phyloP scores from a whole-genome alignment of 2,113 vertebrate genomes.

The Halichoeres trimaculatus region DNA sequence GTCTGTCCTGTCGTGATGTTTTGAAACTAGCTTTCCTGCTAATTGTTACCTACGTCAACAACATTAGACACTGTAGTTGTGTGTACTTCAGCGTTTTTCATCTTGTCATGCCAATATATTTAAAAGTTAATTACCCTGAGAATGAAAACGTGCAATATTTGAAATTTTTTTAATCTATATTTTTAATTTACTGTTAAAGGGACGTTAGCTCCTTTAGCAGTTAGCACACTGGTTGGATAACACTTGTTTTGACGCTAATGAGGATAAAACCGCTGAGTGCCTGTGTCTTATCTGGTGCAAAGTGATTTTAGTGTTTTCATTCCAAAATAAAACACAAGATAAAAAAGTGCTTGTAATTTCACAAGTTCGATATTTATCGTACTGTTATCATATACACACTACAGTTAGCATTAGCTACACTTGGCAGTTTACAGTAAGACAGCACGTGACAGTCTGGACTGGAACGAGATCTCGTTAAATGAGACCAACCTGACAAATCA shows the following conservation, averaged over 20 bases:
- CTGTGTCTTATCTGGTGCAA: background rate
- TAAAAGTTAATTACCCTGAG: background rate
- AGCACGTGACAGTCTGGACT: conserved; percentile 30
- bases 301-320: background rate
- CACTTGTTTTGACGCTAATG: conserved; percentile 32
- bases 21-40: conserved; percentile 46
- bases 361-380: background rate
- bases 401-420: conserved; percentile 30
- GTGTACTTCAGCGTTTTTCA: background rate
- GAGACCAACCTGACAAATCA: too few species aligned
- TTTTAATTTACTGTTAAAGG: too few species aligned
- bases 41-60: conserved; percentile 70
- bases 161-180: background rate
- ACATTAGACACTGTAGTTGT: background rate
- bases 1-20: conserved; percentile 27
- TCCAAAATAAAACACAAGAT: too few species aligned
- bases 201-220: background rate
- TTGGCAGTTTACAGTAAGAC: conserved; percentile 29
- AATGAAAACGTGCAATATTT: too few species aligned
- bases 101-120: accelerated
- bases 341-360: accelerated
- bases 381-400: background rate
- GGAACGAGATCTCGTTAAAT: background rate
- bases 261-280: background rate
- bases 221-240: conserved; percentile 39